Base-by-base conservation (phyloP, 2,113 vertebrate genomes). In the Lepidothrix coronata region DNA sequence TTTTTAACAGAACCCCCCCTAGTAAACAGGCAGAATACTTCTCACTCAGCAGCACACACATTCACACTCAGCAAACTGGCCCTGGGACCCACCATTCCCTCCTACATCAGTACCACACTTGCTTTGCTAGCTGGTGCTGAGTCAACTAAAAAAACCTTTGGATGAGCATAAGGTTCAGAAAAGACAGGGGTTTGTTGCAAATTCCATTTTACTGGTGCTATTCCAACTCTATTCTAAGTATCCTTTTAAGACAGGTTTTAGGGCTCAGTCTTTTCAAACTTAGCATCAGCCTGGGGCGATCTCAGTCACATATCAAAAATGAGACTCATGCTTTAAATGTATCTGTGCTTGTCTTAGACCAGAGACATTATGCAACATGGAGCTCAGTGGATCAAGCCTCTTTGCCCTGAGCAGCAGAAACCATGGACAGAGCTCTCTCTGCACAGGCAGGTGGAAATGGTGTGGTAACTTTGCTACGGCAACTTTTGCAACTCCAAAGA, bases 1-100 rank as follows among this genome's bases (percentile, higher is more conserved):
- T 22, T 62, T 84, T 70, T 62, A 44, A 59, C 0, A 62, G 22
- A 70, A 49, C 2, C 1, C 11, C 11, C 11, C 27, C 3, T 6
- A 52, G 28, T 58, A 71, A 78, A 37, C 14, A 55, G 54, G 28
- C 14, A 71, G 31, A 92, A 43, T 14, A 33, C 5, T 8, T 19
- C 61, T 82, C 39, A 13, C 12, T 41, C 52, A 37, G 51, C 28
- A 46, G 31, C 48, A 19, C 4, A 16, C 49, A 44, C 35, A 41
- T 49, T 28, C 51, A 49, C 33, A 51, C 6, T 21, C 61, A 62
- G 39, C 49, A 72, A 41, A 33, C 25, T 13, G 65, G 12, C 78
- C 27, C 41, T 33, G 51, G 37, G 22, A 65, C 28, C 25, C 48
- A 55, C 14, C 35, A 14, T 12, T 63, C 61, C n/a, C 51, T 79